Evolutionary conservation across 64 coral and sea anemone species (phyloP).

Genomic region (Catalaphyllia jardinei): DNA sequence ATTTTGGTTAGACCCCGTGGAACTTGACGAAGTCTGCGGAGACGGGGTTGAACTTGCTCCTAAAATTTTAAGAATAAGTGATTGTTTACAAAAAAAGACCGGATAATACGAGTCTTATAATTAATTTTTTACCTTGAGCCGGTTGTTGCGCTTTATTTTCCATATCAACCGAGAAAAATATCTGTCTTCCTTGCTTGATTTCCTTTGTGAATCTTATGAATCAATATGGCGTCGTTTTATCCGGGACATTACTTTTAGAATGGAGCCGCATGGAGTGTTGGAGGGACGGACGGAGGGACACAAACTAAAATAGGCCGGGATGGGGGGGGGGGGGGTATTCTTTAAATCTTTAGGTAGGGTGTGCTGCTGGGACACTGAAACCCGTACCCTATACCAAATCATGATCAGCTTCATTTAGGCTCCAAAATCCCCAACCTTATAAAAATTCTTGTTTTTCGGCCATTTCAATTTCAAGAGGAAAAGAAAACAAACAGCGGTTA

Average conservation of each 20-base stretch:
- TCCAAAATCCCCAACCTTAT: no score
- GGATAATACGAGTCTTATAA: no score
- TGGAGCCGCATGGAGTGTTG: background rate
- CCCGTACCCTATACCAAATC: no score
- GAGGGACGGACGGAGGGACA: no score
- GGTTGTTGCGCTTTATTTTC: slow-evolving; percentile 16
- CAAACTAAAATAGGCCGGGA: no score
- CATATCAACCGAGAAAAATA: background rate
- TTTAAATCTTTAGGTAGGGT: background rate
- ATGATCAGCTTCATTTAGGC: no score
- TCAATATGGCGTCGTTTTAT: slow-evolving; percentile 7
- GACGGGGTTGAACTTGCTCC: background rate
- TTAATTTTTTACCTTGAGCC: slow-evolving; percentile 9
- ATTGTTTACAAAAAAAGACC: background rate
- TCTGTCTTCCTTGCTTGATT: background rate
- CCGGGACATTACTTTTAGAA: background rate
- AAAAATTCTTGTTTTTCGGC: no score
- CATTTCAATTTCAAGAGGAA: no score
- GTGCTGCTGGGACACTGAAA: background rate
- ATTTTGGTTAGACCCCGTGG: background rate
- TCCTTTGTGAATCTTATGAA: background rate
- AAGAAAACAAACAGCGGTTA: no score
- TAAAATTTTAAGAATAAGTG: background rate
- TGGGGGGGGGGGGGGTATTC: no score
- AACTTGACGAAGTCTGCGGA: background rate